phyloP scores from a whole-genome alignment of 2,888 invertebrate genomes.

The Artemia sp. region DNA sequence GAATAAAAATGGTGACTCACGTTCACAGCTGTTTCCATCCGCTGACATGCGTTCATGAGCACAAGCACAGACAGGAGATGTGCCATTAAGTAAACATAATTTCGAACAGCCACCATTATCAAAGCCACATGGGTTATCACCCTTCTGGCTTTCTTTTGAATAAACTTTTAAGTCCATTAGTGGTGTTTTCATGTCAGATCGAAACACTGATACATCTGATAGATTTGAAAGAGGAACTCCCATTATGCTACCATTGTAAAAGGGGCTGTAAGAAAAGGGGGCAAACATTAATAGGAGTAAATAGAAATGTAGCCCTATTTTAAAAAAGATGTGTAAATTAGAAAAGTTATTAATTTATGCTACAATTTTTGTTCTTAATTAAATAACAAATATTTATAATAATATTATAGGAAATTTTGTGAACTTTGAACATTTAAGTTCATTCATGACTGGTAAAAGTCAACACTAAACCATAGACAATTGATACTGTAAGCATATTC shows the following conservation, averaged over 20 bases:
- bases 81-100: conserved; percentile 56
- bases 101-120: conserved; percentile 58
- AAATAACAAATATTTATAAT: no score
- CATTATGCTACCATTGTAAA: background rate
- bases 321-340: no score
- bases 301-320: background rate
- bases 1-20: conserved; percentile 29
- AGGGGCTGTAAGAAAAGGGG: background rate
- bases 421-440: no score
- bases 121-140: conserved; percentile 45
- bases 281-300: background rate
- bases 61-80: conserved; percentile 53
- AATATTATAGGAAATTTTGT: no score
- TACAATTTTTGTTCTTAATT: no score
- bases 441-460: no score
- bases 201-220: background rate
- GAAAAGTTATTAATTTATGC: no score
- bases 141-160: conserved; percentile 39
- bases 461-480: no score
- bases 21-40: conserved; percentile 49
- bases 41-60: conserved; percentile 55
- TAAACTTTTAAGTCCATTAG: conserved; percentile 35
- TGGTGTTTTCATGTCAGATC: background rate
- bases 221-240: background rate
- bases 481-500: no score